These are phyloP conservation scores for Tylochromis polylepis DNA, from an alignment of 2,113 vertebrate species.

Conservation along the genomic window DNA sequence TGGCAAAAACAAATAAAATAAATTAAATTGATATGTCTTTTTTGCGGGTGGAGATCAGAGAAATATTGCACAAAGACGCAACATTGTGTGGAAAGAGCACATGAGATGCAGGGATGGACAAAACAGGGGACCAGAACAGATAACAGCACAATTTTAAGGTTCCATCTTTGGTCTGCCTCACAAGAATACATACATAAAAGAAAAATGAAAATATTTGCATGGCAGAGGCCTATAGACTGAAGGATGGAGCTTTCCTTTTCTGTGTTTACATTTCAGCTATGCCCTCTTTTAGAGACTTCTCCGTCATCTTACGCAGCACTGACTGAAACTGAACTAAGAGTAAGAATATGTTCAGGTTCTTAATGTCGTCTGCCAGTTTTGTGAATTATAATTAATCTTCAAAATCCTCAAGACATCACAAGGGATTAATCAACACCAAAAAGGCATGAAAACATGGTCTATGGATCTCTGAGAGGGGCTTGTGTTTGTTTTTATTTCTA, in stretches of 20 bases:
- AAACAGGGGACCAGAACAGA: conserved; percentile 20
- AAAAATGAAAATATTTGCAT: conserved; percentile 51
- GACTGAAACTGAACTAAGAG: conserved; percentile 18
- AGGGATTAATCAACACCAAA: conserved; percentile 49
- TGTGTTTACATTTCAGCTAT: conserved; percentile 54
- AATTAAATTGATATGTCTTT: background rate
- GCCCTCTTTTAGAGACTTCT: conserved; percentile 34
- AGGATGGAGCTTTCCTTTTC: conserved; percentile 38
- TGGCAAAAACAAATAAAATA: background rate
- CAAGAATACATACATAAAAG: conserved; percentile 1
- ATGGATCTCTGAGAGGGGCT: conserved; percentile 21
- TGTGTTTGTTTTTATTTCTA: conserved; percentile 38
- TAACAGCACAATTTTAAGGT: conserved; percentile 30
- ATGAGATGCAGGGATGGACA: conserved; percentile 13
- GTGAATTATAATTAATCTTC: conserved; percentile 27
- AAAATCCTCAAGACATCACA: conserved; percentile 37
- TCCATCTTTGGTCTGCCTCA: conserved; percentile 49
- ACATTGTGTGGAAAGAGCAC: background rate
- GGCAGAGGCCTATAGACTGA: conserved; percentile 41
- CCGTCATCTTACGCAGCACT: conserved; percentile 2
- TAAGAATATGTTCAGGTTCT: conserved; percentile 43
- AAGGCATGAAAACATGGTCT: conserved; percentile 40
- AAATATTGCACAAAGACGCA: conserved; percentile 28
- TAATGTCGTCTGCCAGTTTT: conserved; percentile 31
- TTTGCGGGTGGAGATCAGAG: conserved; percentile 12